Evolutionary conservation across 2,113 vertebrate genomes (phyloP), one percentile per base, ranked within the genome.

Genomic region (Coptodon rendalli): DNA sequence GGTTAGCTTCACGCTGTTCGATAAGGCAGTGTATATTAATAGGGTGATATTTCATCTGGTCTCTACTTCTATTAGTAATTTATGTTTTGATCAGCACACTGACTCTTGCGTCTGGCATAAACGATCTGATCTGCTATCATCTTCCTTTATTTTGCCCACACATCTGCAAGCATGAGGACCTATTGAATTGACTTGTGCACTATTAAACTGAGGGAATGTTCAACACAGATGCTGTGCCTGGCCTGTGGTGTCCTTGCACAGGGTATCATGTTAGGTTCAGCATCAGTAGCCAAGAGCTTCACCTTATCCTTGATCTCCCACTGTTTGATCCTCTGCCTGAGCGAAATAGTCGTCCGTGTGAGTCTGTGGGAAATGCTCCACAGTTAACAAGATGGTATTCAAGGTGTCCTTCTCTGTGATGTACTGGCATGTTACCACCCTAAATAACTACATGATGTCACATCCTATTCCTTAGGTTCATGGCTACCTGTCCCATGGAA

Each of bases 281-380:
- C 59, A 63, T 63, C 59, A 36, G 2, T 12, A 63, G 31, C 59
- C 59, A n/a, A 63, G 17, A 2, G 2, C 59, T 36, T 63, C 59
- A 63, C 31, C 59, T 36, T 11, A 63, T 63, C 59, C 31, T 63
- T n/a, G 2, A 63, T n/a, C 31, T 63, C 6, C 31, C 0, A 0
- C 59, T 63, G 17, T 63, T 2, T 63, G 17, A 63, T 63, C 1
- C 59, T 63, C 59, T 52, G 50, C 19, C 9, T 63, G 59, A 63
- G 59, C 9, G 6, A 63, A 63, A 63, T 0, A 63, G 31, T 19
- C 16, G 1, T 34, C 59, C 0, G 2, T 63, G 31, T 11, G 59
- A 63, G 9, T 63, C 31, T 63, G 31, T 36, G 59, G 59, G 1
- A 63, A 63, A 63, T 61, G 57, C 36, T 63, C 17, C 59, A 63